A percentile compares a stretch with the other conserved stretches of the same genome.
These are phyloP conservation scores for Apeltes quadracus DNA, from an alignment of 2,113 vertebrate genomes.

Conservation along the genomic window DNA sequence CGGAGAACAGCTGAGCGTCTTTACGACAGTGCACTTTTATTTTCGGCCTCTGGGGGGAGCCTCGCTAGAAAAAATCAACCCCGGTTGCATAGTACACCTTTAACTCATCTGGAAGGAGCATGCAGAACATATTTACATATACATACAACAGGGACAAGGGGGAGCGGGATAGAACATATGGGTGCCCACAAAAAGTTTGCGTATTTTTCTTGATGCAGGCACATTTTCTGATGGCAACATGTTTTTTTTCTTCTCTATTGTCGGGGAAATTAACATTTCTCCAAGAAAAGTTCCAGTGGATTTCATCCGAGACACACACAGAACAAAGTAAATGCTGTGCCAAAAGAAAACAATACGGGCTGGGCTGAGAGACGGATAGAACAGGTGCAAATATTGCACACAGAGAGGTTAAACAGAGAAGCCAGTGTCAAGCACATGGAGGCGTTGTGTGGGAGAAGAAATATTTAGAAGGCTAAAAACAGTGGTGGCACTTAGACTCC, in stretches of 20 bases:
- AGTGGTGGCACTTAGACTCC: conserved; percentile 75
- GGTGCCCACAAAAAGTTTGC: not conserved
- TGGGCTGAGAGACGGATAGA: conserved; percentile 59
- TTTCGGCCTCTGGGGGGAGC: no score
- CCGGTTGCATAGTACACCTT: no score
- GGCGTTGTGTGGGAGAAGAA: conserved; percentile 71
- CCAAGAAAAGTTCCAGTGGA: conserved; percentile 37
- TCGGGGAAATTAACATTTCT: conserved; percentile 65
- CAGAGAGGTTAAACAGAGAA: conserved; percentile 77
- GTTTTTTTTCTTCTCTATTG: conserved; percentile 64
- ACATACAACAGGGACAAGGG: conserved; percentile 6
- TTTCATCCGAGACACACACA: conserved; percentile 46
- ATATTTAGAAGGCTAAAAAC: conserved; percentile 81
- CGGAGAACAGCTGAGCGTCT: no score
- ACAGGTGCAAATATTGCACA: conserved; percentile 80
- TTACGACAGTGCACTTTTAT: no score
- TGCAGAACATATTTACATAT: conserved; percentile 56
- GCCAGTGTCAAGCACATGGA: conserved; percentile 74
- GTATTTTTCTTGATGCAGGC: not conserved
- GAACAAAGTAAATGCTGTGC: conserved; percentile 30
- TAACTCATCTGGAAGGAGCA: conserved; percentile 41
- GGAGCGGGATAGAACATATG: conserved; percentile 11
- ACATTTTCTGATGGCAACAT: conserved; percentile 55
- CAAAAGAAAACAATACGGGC: conserved; percentile 14
- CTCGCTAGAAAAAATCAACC: no score